phyloP scores from a whole-genome alignment of 2,113 vertebrate species.

The Elephas maximus region DNA sequence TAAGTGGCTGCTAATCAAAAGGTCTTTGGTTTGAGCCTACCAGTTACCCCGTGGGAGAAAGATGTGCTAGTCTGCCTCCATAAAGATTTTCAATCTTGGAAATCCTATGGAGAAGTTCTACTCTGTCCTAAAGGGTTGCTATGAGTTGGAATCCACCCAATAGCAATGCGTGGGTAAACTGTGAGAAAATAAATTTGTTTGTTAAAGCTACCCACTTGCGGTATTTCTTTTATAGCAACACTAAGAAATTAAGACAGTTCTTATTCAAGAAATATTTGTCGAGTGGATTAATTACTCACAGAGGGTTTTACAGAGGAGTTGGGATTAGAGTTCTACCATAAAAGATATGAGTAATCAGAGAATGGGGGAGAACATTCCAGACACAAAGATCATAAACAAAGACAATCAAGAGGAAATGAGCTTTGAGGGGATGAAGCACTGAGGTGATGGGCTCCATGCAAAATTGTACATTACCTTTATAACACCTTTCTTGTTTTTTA shows the following conservation, averaged over 20 bases:
- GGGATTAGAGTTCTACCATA: not conserved
- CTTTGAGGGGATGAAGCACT: not conserved
- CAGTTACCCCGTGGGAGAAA: no score
- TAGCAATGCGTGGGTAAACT: not conserved
- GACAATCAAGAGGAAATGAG: not conserved
- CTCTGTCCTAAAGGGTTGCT: not conserved
- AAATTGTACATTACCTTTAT: not conserved
- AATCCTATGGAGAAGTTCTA: not conserved
- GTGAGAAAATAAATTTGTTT: not conserved
- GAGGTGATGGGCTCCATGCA: not conserved
- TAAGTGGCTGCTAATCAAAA: no score
- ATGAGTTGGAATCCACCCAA: not conserved
- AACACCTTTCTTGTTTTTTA: not conserved
- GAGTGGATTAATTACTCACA: constrained; percentile 33
- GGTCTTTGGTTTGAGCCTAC: no score
- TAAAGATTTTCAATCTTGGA: not conserved
- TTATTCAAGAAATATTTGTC: constrained; percentile 10
- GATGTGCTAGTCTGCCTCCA: not conserved
- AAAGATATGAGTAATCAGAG: not conserved
- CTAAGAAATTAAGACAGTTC: not conserved
- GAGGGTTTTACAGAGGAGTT: not conserved
- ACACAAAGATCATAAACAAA: not conserved
- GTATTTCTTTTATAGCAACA: not conserved
- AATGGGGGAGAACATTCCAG: not conserved
- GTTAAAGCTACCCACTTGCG: not conserved